Evolutionary conservation across 2,797 vertebrate genomes (phyloP).

Genomic region (Danio jaintianensis): DNA sequence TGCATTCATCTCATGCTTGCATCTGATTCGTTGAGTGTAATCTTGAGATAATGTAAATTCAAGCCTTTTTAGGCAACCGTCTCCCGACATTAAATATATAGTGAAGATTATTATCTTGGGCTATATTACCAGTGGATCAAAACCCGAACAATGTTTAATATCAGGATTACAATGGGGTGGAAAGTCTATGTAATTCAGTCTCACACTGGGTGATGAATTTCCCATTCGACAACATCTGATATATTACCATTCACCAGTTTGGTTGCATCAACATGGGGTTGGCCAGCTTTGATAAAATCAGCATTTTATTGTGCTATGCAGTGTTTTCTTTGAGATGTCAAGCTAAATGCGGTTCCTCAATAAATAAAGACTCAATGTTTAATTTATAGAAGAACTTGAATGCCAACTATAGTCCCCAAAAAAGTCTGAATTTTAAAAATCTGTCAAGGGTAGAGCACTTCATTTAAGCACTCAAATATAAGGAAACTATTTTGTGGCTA

Average conservation of each 20-base stretch:
- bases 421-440: not conserved
- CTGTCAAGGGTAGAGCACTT: not conserved
- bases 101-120: constrained; percentile 27
- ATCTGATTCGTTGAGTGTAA: constrained; percentile 21
- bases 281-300: constrained; percentile 21
- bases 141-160: constrained; percentile 26
- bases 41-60: constrained; percentile 40
- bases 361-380: not conserved
- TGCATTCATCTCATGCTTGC: constrained; percentile 27
- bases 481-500: constrained; percentile 30
- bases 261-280: constrained; percentile 25
- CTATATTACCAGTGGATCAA: constrained; percentile 29
- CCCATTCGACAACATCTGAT: constrained; percentile 16
- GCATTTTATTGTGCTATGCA: constrained; percentile 20
- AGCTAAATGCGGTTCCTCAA: not conserved
- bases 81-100: constrained; percentile 26
- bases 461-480: constrained; percentile 31
- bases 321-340: constrained; percentile 2
- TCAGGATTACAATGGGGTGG: constrained; percentile 23
- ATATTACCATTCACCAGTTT: constrained; percentile 22
- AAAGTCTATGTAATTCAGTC: constrained; percentile 6
- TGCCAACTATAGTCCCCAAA: not conserved
- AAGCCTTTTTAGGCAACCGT: constrained; percentile 24
- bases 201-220: constrained; percentile 32
- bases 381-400: not conserved